Evolutionary conservation across 2,797 vertebrate species (phyloP), one percentile per base, ranked within the genome.

Genomic region (Enteromius treurensis): DNA sequence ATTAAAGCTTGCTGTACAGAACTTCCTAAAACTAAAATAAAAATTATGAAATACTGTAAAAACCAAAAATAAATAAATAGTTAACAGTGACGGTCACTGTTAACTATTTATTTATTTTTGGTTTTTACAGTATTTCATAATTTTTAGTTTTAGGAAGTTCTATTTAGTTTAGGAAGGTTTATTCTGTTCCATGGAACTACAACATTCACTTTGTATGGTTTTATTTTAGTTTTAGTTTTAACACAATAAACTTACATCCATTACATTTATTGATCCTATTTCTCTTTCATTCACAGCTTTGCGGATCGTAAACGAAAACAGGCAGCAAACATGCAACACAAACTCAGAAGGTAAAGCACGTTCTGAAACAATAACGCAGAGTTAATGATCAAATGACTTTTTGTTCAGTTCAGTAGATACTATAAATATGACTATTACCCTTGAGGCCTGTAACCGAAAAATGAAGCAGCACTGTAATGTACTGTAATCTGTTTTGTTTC

Each of bases 201-300:
- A 26, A 1, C 26, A 13, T 51, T 6, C 0, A 14, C 8, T 53
- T n/a, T 55, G 1, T n/a, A n/a, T 32, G 2, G 45, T 6, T 10
- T 15, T 19, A 2, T 4, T 19, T 19, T 58, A 13, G n/a, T 23
- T 60, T 62, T 29, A 29, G 23, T 62, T 62, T 26, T 26, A 62
- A 55, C 21, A 26, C 32, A 68, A 26, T 68, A 40, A 49, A 37
- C 65, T 23, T 51, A 21, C 15, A 13, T 55, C 10, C 5, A 1
- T 45, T 32, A 32, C 5, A 53, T 21, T 70, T 37, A 15, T 64
- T 51, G 21, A 11, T 64, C 55, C 19, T 14, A 2, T 76, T 37
- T 23, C 21, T 75, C 32, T 42, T 58, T 80, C 51, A 32, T 80
- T 80, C n/a, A 1, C 69, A 81, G 80, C 69, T 37, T 64, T 74